These are phyloP conservation scores for Brachypterus glaber DNA, from an alignment of 2,888 invertebrate species.

Conservation along the genomic window DNA sequence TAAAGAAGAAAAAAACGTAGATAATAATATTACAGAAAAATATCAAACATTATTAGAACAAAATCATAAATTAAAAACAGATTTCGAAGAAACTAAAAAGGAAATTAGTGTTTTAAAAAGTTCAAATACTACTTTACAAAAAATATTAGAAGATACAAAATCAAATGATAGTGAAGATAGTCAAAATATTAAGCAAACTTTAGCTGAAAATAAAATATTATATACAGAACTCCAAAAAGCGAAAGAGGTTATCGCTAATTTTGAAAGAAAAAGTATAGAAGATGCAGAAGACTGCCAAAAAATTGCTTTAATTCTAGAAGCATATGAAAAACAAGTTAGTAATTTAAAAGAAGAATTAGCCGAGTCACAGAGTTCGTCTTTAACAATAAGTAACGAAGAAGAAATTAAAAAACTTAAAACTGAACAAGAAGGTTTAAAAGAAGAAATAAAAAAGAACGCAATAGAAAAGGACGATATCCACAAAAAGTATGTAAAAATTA, in stretches of 20 bases:
- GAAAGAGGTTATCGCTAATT: constrained; percentile 19
- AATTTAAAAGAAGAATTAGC: constrained; percentile 33
- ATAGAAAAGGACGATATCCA: constrained; percentile 21
- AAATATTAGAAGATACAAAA: constrained; percentile 27
- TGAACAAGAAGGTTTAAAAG: constrained; percentile 12
- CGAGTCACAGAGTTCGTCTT: constrained; percentile 16
- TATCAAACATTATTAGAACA: constrained; percentile 18
- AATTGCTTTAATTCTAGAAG: constrained; percentile 25
- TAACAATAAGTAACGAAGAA: too few species aligned
- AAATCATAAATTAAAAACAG: constrained; percentile 19
- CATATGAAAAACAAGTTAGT: constrained; percentile 27
- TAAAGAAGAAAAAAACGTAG: constrained; percentile 38
- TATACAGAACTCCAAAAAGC: constrained; percentile 26
- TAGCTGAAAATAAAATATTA: constrained; percentile 31
- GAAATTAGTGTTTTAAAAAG: constrained; percentile 29
- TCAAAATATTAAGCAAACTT: constrained; percentile 22
- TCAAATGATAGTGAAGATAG: constrained; percentile 29
- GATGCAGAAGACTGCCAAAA: constrained; percentile 26
- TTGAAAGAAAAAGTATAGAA: constrained; percentile 23
- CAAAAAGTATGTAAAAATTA: constrained; percentile 28
- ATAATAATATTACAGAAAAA: constrained; percentile 10
- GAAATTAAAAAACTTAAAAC: constrained; percentile 15
- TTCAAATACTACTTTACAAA: constrained; percentile 22
- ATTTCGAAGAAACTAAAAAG: constrained; percentile 28
- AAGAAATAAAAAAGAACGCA: background rate